Evolutionary conservation across 2,797 vertebrate species (phyloP).

Genomic region (Pseudochirops corinnae): DNA sequence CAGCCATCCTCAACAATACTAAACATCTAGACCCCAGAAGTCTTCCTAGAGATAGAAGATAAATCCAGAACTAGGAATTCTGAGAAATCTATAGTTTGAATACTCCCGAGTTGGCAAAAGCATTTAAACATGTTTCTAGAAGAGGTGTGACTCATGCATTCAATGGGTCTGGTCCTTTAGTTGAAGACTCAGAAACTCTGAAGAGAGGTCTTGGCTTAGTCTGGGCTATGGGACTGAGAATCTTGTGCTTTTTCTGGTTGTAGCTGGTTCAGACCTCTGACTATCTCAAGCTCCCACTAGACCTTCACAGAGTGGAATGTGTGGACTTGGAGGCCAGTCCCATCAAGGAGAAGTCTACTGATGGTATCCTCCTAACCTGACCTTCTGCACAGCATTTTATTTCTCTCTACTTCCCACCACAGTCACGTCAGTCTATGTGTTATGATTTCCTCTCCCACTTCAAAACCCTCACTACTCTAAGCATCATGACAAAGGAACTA

Average conservation of each 20-base stretch:
- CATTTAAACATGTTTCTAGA: not conserved
- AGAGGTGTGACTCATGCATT: not conserved
- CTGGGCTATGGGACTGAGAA: not conserved
- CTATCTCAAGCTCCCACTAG: not conserved
- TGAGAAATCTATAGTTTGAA: not conserved
- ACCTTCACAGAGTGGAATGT: not conserved
- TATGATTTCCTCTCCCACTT: not conserved
- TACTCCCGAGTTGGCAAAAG: not conserved
- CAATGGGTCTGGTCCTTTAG: not conserved
- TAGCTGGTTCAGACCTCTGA: not conserved
- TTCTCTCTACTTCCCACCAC: not conserved
- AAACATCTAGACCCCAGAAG: not conserved
- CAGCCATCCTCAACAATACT: not conserved
- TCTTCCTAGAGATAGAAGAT: not conserved
- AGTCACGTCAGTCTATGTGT: no score
- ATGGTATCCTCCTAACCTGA: not conserved
- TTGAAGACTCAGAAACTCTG: not conserved
- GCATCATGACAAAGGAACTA: not conserved
- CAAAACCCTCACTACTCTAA: not conserved
- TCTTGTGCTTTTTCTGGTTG: not conserved
- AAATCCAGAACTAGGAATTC: not conserved
- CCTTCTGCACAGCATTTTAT: not conserved
- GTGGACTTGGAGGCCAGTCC: not conserved
- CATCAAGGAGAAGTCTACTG: not conserved
- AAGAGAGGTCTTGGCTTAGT: not conserved